Base-by-base conservation (phyloP, 2,888 invertebrate genomes). In the Melanotus villosus region DNA sequence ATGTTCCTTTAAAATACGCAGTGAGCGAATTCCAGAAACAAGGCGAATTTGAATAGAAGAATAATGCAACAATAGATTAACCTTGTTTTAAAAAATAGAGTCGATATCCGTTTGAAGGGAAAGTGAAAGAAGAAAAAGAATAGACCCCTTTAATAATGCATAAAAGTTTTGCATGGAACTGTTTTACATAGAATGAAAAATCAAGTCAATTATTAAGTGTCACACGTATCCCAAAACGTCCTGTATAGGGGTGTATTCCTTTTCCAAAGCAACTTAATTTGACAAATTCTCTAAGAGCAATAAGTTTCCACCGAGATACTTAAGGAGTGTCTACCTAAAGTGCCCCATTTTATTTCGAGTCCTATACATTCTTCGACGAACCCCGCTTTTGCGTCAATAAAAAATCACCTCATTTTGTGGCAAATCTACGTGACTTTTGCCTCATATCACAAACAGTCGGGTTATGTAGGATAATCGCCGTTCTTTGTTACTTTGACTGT, bases 341-440 rank as follows among this genome's bases (percentile, higher is more conserved):
- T 60, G 60, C 47, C 47, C 30, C 60, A 60, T 60, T 60, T 60
- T 50, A 60, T 47, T 60, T 60, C 60, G 21, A 60, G 34, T 60
- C 19, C 60, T 60, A 60, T 50, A 58, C 58, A 58, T 60, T 43
- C 60, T 45, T 47, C 47, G 47, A 47, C 45, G 60, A 18, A 19
- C 19, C 47, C 16, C 58, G 47, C 47, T 23, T 19, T 23, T 58
- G 32, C 50, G 34, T 34, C 47, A 60, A 60, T 60, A 60, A 60
- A 60, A 60, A 60, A 60, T 60, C 47, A 50, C 60, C 60, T 58
- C 60, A 50, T 60, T 60, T 60, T 60, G 60, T 50, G 47, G 45
- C 14, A 60, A 47, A 32, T 60, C 47, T 60, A 60, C 60, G 60
- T 60, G 47, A 47, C 60, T 60, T 60, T 50, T 18, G 57, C 36